phyloP scores from a whole-genome alignment of 2,797 vertebrate genomes.

The Eidolon dupreanum region DNA sequence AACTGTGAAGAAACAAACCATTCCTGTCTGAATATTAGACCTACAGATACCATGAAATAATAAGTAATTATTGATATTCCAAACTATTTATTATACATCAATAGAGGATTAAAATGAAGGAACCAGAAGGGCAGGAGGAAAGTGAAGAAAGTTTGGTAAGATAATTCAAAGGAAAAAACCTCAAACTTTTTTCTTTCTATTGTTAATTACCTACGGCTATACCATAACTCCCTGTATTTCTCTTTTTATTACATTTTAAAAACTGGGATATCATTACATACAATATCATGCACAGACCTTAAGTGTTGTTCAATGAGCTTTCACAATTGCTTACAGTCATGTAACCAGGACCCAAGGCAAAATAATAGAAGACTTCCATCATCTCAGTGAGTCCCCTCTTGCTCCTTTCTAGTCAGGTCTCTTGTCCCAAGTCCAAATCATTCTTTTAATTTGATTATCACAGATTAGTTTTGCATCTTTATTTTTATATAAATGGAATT shows the following conservation, averaged over 20 bases:
- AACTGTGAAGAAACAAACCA: neutral
- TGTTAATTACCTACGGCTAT: neutral
- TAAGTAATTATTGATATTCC: neutral
- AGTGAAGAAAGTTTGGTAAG: neutral
- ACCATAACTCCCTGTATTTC: neutral
- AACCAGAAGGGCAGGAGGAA: neutral
- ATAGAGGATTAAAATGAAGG: neutral
- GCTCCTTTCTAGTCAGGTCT: neutral
- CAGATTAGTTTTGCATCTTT: neutral
- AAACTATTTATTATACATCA: slow-evolving; percentile 2
- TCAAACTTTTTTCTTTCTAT: neutral
- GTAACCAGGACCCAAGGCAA: neutral
- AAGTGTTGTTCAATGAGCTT: neutral
- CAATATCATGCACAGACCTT: neutral
- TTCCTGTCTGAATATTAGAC: neutral
- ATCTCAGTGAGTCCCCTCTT: neutral
- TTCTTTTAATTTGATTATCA: neutral
- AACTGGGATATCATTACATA: neutral
- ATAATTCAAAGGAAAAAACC: neutral
- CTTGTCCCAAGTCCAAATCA: neutral
- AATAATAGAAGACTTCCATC: neutral
- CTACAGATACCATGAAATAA: neutral
- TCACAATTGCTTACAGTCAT: neutral
- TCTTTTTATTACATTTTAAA: neutral
- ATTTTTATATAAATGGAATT: neutral